phyloP scores from a whole-genome alignment of 2,888 invertebrate species.

The Eudasyphora cyanicolor region DNA sequence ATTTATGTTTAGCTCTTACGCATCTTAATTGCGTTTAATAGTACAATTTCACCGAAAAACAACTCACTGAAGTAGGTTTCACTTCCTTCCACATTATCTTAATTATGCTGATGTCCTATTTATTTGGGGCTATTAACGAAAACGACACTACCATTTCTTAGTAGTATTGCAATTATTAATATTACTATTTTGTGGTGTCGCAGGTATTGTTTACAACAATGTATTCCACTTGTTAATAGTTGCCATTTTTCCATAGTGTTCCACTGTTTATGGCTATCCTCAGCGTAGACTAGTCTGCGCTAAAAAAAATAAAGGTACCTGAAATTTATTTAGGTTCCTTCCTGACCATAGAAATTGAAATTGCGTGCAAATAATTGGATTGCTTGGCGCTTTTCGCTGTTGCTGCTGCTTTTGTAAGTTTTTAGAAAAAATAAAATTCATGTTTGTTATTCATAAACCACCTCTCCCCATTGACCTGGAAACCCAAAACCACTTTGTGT shows the following conservation, averaged over 20 bases:
- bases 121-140: background rate
- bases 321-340: conserved; percentile 20
- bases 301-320: background rate
- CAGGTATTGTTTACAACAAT: conserved; percentile 13
- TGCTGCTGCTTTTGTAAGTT: background rate
- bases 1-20: too few relatives aligned
- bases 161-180: conserved; percentile 22
- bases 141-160: background rate
- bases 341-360: conserved; percentile 15
- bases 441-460: conserved; percentile 12
- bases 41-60: background rate
- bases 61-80: background rate
- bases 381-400: background rate
- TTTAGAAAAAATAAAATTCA: conserved; percentile 12
- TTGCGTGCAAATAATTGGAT: conserved; percentile 50
- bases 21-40: background rate
- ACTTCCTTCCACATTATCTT: background rate
- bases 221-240: background rate
- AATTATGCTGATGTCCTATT: background rate
- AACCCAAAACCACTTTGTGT: background rate
- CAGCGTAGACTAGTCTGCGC: background rate
- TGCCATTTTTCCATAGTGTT: background rate
- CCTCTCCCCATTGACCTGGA: background rate
- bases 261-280: background rate
- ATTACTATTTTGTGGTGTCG: conserved; percentile 14